Evolutionary conservation across 1,140 invertebrate genomes (phyloP).

Genomic region (Drosophila rufa): DNA sequence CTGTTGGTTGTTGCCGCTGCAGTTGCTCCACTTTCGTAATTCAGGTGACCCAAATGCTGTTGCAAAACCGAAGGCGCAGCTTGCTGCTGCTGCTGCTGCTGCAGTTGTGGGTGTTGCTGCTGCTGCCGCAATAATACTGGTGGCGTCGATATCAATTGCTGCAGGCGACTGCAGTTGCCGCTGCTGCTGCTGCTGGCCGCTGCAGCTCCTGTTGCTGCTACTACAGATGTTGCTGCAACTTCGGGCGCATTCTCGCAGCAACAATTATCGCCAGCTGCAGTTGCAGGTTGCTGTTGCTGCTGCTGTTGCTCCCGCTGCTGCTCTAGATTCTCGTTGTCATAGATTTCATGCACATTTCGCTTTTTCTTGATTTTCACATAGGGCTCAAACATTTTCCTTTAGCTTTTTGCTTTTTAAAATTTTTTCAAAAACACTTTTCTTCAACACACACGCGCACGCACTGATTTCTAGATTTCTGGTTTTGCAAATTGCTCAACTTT

Average conservation of each 20-base stretch:
- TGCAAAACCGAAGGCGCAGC: constrained; percentile 80
- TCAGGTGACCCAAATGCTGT: constrained; percentile 85
- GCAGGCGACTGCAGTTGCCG: constrained; percentile 78
- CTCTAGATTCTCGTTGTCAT: constrained; percentile 78
- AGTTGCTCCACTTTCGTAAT: constrained; percentile 84
- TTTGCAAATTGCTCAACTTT: constrained; percentile 60
- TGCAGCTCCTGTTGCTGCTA: constrained; percentile 43
- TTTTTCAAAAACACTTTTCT: constrained; percentile 46
- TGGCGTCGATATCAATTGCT: constrained; percentile 84
- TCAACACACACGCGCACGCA: constrained; percentile 18
- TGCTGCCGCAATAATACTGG: constrained; percentile 82
- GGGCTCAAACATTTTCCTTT: constrained; percentile 83
- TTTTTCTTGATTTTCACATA: constrained; percentile 85
- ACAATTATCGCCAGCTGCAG: constrained; percentile 71
- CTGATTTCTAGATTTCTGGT: constrained; percentile 22
- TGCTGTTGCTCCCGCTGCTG: constrained; percentile 52
- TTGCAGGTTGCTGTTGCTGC: constrained; percentile 36
- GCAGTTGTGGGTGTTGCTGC: constrained; percentile 60
- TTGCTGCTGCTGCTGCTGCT: constrained; percentile 39
- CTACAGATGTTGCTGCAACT: constrained; percentile 31
- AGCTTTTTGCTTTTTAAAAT: constrained; percentile 28
- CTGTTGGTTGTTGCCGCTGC: constrained; percentile 50
- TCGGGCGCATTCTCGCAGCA: constrained; percentile 69
- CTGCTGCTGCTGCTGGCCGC: constrained; percentile 57
- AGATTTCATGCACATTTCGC: constrained; percentile 79